Conservation (phyloP, 2,797 vertebrate species). For the Sebastes minor region DNA sequence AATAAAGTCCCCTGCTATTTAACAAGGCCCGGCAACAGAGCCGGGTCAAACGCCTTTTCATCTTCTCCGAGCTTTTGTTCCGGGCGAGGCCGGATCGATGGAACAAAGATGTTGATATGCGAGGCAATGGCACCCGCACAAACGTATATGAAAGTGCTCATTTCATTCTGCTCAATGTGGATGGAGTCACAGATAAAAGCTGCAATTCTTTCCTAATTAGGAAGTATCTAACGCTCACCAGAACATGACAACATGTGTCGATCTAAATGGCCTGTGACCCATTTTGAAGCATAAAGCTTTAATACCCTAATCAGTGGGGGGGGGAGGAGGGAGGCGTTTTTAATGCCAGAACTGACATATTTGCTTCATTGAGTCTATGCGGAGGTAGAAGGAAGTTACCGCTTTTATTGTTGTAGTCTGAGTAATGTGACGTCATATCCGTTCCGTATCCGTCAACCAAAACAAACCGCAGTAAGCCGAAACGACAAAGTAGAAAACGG, state of each 20-base stretch:
- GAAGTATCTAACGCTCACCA: neutral
- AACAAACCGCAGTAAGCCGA: no score
- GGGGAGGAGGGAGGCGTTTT: no score
- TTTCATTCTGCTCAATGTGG: constrained; percentile 38
- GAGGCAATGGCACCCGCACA: neutral
- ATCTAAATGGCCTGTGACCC: neutral
- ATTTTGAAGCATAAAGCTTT: neutral
- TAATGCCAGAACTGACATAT: no score
- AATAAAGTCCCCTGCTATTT: constrained; percentile 73
- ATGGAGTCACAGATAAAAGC: constrained; percentile 15
- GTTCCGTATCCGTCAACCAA: no score
- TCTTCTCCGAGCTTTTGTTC: constrained; percentile 63
- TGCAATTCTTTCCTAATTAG: constrained; percentile 10
- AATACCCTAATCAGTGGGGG: neutral
- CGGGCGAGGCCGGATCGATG: constrained; percentile 50
- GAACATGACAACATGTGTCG: neutral
- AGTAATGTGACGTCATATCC: no score
- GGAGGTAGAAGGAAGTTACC: no score
- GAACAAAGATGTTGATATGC: constrained; percentile 62
- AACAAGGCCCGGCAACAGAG: constrained; percentile 63
- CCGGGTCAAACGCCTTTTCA: constrained; percentile 64
- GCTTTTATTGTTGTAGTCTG: no score
- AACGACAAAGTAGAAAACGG: no score
- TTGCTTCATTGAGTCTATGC: no score
- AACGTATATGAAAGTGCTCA: constrained; percentile 8